These are phyloP conservation scores for Prionailurus viverrinus DNA, from an alignment of 2,113 vertebrate genomes.

Conservation along the genomic window DNA sequence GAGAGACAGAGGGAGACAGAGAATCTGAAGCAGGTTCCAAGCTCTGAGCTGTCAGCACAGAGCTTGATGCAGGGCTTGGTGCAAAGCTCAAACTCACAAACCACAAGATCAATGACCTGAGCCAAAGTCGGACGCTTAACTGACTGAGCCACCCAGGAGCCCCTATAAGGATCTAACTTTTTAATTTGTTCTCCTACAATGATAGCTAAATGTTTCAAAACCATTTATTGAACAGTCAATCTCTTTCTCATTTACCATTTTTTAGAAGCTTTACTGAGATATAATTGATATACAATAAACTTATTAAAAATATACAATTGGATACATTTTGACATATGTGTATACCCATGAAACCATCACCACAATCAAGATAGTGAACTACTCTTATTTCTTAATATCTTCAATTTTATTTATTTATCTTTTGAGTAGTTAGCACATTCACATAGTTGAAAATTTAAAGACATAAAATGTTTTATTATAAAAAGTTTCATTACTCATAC, in stretches of 20 bases:
- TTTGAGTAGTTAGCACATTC: neutral
- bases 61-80: no score
- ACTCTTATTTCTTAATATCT: neutral
- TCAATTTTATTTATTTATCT: neutral
- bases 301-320: neutral
- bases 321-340: neutral
- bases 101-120: no score
- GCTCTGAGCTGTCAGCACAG: no score
- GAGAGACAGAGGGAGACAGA: no score
- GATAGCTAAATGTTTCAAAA: neutral
- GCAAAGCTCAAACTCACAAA: no score
- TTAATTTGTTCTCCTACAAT: conserved; percentile 49
- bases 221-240: neutral
- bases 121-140: no score
- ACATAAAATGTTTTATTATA: neutral
- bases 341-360: neutral
- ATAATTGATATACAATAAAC: neutral
- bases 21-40: no score
- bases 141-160: no score
- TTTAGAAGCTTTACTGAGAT: neutral
- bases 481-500: neutral
- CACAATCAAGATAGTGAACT: neutral
- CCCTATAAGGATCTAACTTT: conserved; percentile 1
- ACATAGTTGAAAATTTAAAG: neutral
- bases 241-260: neutral